Conservation (phyloP, 1,140 invertebrate species). For the Colletes gigas region DNA sequence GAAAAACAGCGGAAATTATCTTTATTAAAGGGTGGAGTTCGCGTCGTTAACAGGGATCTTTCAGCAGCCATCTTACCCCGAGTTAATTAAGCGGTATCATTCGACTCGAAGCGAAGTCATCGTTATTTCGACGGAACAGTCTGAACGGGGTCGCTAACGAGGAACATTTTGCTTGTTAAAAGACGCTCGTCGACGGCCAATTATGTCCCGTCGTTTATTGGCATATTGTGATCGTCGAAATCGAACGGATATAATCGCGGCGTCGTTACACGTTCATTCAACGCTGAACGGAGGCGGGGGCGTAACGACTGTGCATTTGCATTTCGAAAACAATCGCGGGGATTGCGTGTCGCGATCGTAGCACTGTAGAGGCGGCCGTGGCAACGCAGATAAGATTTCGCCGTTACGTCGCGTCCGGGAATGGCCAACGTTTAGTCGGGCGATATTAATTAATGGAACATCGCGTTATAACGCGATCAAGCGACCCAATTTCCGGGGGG, state of each 20-base stretch:
- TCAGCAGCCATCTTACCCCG: background rate
- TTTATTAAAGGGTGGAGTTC: background rate
- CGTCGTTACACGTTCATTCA: background rate
- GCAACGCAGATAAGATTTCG: background rate
- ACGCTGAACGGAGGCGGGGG: background rate
- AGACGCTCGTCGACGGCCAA: background rate
- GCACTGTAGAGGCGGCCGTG: background rate
- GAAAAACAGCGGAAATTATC: no score
- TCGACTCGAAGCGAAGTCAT: slow-evolving; percentile 31
- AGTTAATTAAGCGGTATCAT: slow-evolving; percentile 29
- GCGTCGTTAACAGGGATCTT: slow-evolving; percentile 12
- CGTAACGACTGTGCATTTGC: background rate
- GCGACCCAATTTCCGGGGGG: slow-evolving; percentile 21
- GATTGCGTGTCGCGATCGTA: background rate
- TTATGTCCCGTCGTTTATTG: slow-evolving; percentile 37
- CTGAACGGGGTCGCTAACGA: slow-evolving; percentile 8
- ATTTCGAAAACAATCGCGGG: background rate
- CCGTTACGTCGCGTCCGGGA: background rate
- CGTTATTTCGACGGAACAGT: background rate
- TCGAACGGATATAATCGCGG: background rate
- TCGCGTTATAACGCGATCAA: slow-evolving; percentile 12
- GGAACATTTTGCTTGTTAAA: slow-evolving; percentile 43
- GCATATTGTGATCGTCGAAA: background rate
- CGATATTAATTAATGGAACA: slow-evolving; percentile 17
- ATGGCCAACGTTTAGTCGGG: background rate